Evolutionary conservation across 2,113 vertebrate genomes (phyloP), one percentile per base, ranked within the genome.

Genomic region (Centrocercus urophasianus): DNA sequence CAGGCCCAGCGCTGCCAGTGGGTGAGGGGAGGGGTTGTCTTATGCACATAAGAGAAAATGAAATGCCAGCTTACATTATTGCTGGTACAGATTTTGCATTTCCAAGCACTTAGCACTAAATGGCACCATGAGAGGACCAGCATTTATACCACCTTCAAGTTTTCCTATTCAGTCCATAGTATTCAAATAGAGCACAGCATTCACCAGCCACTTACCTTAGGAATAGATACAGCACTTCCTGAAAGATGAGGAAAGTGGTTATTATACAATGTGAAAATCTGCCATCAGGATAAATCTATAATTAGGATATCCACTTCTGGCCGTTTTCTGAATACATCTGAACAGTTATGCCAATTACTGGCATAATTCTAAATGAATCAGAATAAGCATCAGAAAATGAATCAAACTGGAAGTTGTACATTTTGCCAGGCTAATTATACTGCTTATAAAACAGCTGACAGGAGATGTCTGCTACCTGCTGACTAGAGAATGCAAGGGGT

Each of bases 341-440:
- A 85, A 93, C 74, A 96, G 84, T 94, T 88, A 88, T 69, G 48
- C 45, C 89, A 95, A 84, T 92, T 94, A 90, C 85, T 92, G 54
- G 40, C 72, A 83, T 88, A 87, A 88, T 61, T 95, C 47, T 82
- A 91, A 95, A 80, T 95, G 56, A 93, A 94, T 93, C 85, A 71
- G 85, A 96, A 95, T 73, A 86, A 88, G 76, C 66, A 92, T 70
- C 91, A 95, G 74, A 80, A 85, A 91, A 86, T 61, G 54, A 96
- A 96, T 91, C 42, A 80, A 96, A 65, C 34, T 90, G 92, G 65
- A 95, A 94, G 66, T 83, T 81, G 78, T 83, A 66, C 13, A 81
- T 47, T 61, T 88, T 95, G 65, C 32, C 57, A 95, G 69, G 54
- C 38, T 96, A 95, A 94, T 94, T 95, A 70, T 57, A 83, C 63